A percentile compares a stretch with the other conserved stretches of the same genome.
Conservation (phyloP, 1,140 invertebrate genomes). For the Heliothis virescens region DNA sequence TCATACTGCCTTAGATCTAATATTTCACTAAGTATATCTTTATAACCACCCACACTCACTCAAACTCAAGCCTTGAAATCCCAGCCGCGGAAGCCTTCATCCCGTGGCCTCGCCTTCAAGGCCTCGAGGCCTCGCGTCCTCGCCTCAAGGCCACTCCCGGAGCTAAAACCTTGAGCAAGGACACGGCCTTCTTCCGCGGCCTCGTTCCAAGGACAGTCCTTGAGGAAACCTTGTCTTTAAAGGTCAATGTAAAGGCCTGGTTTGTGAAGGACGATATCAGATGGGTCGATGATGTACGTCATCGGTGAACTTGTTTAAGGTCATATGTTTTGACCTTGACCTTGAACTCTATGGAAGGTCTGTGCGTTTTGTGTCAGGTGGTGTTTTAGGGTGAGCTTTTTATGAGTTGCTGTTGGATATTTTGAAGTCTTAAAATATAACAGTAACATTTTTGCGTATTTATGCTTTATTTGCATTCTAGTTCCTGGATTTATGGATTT, state of each 20-base stretch:
- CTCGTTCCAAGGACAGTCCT: slow-evolving; percentile 27
- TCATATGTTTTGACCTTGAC: not conserved
- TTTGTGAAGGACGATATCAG: not conserved
- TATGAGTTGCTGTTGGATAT: not conserved
- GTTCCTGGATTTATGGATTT: too few species aligned
- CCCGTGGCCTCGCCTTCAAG: not conserved
- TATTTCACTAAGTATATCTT: not conserved
- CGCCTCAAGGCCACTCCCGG: slow-evolving; percentile 30
- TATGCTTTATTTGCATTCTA: too few species aligned
- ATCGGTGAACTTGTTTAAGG: slow-evolving; percentile 12
- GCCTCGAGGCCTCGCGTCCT: slow-evolving; percentile 22
- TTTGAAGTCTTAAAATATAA: not conserved
- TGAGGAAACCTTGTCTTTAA: slow-evolving; percentile 31
- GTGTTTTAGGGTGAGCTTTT: not conserved
- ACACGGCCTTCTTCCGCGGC: slow-evolving; percentile 26
- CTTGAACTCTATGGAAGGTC: not conserved
- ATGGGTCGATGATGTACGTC: slow-evolving; percentile 11
- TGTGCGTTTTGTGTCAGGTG: not conserved
- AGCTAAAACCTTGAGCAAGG: slow-evolving; percentile 27
- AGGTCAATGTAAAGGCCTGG: slow-evolving; percentile 27
- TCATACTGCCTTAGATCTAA: too few species aligned
- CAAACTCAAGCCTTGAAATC: not conserved
- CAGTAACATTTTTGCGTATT: too few species aligned
- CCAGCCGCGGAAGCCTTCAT: slow-evolving; percentile 7
- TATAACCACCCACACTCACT: not conserved